A percentile compares a stretch with the other conserved stretches of the same genome.
Evolutionary conservation across 2,113 vertebrate genomes (phyloP).

Genomic region (Embiotoca jacksoni): DNA sequence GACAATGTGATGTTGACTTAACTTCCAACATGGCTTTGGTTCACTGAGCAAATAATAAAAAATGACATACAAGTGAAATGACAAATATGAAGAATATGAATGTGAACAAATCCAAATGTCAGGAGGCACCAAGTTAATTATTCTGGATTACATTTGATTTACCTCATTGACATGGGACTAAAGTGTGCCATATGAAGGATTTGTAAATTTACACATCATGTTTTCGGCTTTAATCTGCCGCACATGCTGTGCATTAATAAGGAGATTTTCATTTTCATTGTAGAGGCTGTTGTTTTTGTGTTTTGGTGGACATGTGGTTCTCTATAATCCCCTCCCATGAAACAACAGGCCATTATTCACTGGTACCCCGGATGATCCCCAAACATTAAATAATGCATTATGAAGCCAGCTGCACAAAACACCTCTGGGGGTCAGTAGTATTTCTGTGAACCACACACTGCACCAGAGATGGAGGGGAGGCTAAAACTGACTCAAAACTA

Average conservation of each 20-base stretch:
- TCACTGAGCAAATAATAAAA: background rate
- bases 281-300: conserved; percentile 6
- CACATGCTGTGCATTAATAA: conserved; percentile 31
- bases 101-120: conserved; percentile 9
- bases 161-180: conserved; percentile 11
- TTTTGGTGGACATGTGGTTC: conserved; percentile 22
- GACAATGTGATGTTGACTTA: background rate
- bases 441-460: conserved; percentile 18
- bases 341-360: conserved; percentile 55
- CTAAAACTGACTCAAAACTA: background rate
- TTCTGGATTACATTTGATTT: conserved; percentile 32
- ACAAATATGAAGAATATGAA: background rate
- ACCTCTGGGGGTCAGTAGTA: conserved; percentile 3
- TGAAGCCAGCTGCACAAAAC: conserved; percentile 27
- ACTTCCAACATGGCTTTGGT: background rate
- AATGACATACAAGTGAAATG: background rate
- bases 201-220: conserved; percentile 24
- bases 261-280: conserved; percentile 22
- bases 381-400: conserved; percentile 58
- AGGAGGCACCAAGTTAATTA: conserved; percentile 19
- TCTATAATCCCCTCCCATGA: conserved; percentile 47
- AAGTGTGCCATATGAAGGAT: conserved; percentile 35
- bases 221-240: conserved; percentile 33
- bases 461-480: background rate
- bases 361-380: conserved; percentile 49